Base-by-base conservation (phyloP, 2,797 vertebrate genomes). In the Sphenodon punctatus region DNA sequence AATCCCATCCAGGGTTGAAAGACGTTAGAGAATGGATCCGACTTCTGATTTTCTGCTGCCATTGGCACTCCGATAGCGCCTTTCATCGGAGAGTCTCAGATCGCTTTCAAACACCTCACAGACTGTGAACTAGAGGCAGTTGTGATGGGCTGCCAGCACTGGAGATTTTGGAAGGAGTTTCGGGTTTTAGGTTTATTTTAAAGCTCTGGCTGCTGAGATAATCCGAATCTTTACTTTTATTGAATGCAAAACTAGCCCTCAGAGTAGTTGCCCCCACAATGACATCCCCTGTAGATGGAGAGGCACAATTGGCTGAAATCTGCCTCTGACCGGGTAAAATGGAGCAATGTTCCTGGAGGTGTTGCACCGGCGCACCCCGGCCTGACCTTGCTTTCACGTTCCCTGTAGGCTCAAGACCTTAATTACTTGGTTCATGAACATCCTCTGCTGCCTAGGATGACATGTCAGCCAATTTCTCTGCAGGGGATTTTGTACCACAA, bases 1-100 rank as follows among this genome's bases (percentile, higher is more conserved):
- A 3, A 8, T 59, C 7, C 1, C 6, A 0, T 1, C 4, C 25
- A 30, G n/a, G 20, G 46, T 53, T 53, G 17, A 17, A 83, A 67
- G n/a, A 27, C 15, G 25, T 51, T 25, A 27, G 51, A 27, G 8
- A 51, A 27, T 25, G n/a, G n/a, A 49, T 16, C 15, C 15, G 49
- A 27, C 51, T 51, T 51, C 27, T 51, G n/a, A 16, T 7, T 27
- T 51, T 16, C 51, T n/a, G 15, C 16, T 27, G 15, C 51, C 27
- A 27, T 27, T n/a, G 51, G 49, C 13, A 27, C 49, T 14, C 49
- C 25, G 23, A 22, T 22, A 22, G 20, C 46, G 22, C 15, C 51
- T 27, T 51, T 27, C 49, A 51, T 27, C 51, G 15, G 25, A 27
- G 22, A 51, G 27, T 51, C n/a, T 51, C 49, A 51, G 49, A 27